A percentile compares a stretch with the other conserved stretches of the same genome.
Conservation (phyloP, 2,113 vertebrate genomes). For the Elaphurus davidianus region DNA sequence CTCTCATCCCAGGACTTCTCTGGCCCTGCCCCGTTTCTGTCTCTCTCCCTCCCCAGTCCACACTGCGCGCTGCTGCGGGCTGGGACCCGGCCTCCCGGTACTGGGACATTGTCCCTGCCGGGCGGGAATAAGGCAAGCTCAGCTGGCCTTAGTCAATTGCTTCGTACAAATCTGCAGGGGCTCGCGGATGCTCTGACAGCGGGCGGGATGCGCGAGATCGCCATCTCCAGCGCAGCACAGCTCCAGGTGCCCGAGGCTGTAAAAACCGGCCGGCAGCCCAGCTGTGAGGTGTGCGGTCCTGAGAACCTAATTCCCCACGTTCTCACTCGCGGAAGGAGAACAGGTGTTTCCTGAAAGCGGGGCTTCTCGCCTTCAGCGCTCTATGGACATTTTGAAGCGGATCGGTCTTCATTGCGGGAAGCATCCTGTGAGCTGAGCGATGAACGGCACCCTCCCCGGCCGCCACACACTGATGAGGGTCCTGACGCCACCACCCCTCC, state of each 20-base stretch:
- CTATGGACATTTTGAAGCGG: fast-evolving
- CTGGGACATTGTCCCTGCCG: background rate
- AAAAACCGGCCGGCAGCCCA: fast-evolving
- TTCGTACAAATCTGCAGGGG: background rate
- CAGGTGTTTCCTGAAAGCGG: background rate
- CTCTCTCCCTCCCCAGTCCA: background rate
- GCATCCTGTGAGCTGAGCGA: background rate
- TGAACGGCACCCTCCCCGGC: background rate
- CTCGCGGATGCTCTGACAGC: background rate
- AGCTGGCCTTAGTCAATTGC: conserved; percentile 44
- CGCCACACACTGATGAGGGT: background rate
- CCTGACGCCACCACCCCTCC: fast-evolving
- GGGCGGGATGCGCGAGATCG: fast-evolving
- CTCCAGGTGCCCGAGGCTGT: background rate
- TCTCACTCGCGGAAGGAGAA: background rate
- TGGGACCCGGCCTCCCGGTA: background rate
- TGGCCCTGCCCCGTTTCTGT: background rate
- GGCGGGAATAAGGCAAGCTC: background rate
- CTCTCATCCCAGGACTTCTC: background rate
- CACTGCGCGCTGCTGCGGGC: background rate
- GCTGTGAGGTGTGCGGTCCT: fast-evolving
- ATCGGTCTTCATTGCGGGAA: fast-evolving
- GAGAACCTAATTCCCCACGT: background rate
- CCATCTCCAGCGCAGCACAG: fast-evolving
- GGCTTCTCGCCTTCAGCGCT: background rate